Base-by-base conservation (phyloP, 2,113 vertebrate genomes). In the Pyxicephalus adspersus region DNA sequence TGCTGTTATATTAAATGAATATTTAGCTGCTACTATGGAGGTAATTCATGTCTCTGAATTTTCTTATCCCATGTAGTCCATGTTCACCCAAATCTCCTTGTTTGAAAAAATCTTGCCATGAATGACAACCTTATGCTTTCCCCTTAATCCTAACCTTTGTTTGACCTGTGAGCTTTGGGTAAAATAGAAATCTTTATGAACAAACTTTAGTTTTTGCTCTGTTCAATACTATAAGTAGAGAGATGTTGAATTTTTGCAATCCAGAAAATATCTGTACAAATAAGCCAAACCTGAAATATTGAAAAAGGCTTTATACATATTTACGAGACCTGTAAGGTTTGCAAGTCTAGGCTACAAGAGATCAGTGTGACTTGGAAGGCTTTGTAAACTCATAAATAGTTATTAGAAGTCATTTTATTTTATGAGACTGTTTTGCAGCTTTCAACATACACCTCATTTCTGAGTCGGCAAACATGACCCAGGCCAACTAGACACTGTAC, bases 341-440 rank as follows among this genome's bases (percentile, higher is more conserved):
- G 18, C 4, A 9, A 72, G n/a, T 72, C 23, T 20, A 55, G 6
- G 51, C 19, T 28, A 55, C 68, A 13, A 11, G 68, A 55, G 25
- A 71, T 25, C 68, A 17, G 2, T 16, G 52, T 29, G 70, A 72
- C 51, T 55, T 23, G 25, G 67, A 20, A 28, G 52, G 25, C 70
- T 31, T 72, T 55, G 51, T 55, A 31, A 57, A 28, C 25, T 72
- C 26, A 55, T 57, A 71, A 71, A 54, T 71, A 72, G 26, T 55
- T 72, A 72, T 72, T 71, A 72, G 19, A 28, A 55, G 52, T 5
- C 70, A 16, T 26, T 72, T 72, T 29, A 28, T 72, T 72, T 72
- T 72, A 72, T 57, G 70, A 31, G 70, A 55, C 1, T 57, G 70
- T 31, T 72, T 72, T 72, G 70, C 55, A 50, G 55, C 26, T 51